phyloP scores from a whole-genome alignment of 2,888 invertebrate genomes.

The Parapristionchus giblindavisi region DNA sequence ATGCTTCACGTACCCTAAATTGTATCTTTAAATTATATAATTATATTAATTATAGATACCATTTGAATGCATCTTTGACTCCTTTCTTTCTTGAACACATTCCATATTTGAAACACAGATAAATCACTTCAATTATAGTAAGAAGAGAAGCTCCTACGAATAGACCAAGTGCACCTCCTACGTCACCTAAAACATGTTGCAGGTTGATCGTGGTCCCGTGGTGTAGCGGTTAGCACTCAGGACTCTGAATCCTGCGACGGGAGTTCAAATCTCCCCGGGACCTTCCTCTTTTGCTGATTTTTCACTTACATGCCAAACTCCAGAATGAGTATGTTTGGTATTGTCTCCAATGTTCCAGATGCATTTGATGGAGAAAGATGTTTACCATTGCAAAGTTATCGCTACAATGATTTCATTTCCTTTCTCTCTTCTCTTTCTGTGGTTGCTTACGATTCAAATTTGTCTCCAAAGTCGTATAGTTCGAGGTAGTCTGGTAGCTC shows the following conservation, averaged over 20 bases:
- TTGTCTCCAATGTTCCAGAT: slow-evolving; percentile 66
- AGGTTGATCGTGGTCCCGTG: slow-evolving; percentile 43
- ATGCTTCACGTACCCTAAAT: slow-evolving; percentile 18
- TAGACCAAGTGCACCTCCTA: slow-evolving; percentile 67
- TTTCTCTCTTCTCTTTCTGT: not conserved
- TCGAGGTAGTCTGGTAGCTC: slow-evolving; percentile 66
- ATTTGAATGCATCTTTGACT: slow-evolving; percentile 36
- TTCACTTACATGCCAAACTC: slow-evolving; percentile 60
- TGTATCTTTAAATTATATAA: not conserved
- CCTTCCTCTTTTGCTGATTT: not conserved
- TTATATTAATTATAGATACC: not conserved
- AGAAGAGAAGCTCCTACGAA: slow-evolving; percentile 66
- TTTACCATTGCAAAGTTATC: slow-evolving; percentile 69
- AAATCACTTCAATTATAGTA: slow-evolving; percentile 66
- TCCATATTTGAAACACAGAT: slow-evolving; percentile 55
- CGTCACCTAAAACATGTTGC: slow-evolving; percentile 53
- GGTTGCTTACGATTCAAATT: slow-evolving; percentile 63
- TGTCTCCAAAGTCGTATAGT: slow-evolving; percentile 65
- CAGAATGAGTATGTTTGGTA: slow-evolving; percentile 67
- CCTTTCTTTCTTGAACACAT: slow-evolving; percentile 43
- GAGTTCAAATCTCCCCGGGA: slow-evolving; percentile 52
- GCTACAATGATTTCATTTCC: slow-evolving; percentile 43
- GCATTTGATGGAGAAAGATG: slow-evolving; percentile 67
- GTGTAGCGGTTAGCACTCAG: slow-evolving; percentile 55
- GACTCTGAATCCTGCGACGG: slow-evolving; percentile 60